Evolutionary conservation across 2,113 vertebrate species (phyloP).

Genomic region (Apodemus speciosus): DNA sequence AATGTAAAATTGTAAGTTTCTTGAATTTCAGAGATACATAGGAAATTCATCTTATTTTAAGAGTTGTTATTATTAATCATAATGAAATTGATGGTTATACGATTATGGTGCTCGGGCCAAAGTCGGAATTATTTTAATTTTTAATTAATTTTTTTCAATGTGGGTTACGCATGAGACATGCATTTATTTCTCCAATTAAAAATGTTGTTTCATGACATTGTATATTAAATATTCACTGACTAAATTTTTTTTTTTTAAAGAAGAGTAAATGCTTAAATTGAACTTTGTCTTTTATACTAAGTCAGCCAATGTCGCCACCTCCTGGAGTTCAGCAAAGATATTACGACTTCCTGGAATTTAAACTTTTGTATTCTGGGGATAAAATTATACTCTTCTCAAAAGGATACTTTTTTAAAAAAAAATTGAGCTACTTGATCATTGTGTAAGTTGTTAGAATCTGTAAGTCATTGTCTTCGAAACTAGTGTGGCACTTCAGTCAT

Average conservation of each 20-base stretch:
- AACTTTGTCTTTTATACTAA: conserved; percentile 58
- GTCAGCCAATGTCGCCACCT: conserved; percentile 86
- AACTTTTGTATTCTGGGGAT: conserved; percentile 24
- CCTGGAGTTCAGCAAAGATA: conserved; percentile 77
- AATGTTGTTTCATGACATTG: conserved; percentile 14
- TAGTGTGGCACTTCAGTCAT: not conserved
- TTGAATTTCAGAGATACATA: conserved; percentile 13
- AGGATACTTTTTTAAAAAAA: not conserved
- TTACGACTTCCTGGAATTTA: conserved; percentile 44
- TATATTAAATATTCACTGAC: conserved; percentile 56
- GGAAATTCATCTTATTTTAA: not conserved
- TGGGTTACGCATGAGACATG: conserved; percentile 68
- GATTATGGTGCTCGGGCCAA: conserved; percentile 6
- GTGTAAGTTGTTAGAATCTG: conserved; percentile 10
- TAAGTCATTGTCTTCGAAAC: not conserved
- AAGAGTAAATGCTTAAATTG: conserved; percentile 42
- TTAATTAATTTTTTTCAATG: conserved; percentile 74
- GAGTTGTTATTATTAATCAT: conserved; percentile 25
- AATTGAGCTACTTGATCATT: conserved; percentile 50
- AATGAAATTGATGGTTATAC: not conserved
- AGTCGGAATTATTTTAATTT: conserved; percentile 36
- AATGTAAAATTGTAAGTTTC: conserved; percentile 23
- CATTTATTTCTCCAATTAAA: not conserved
- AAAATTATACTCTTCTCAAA: conserved; percentile 45
- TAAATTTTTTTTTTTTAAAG: conserved; percentile 33